phyloP scores from a whole-genome alignment of 1,140 invertebrate species.

The Pararge aegeria region DNA sequence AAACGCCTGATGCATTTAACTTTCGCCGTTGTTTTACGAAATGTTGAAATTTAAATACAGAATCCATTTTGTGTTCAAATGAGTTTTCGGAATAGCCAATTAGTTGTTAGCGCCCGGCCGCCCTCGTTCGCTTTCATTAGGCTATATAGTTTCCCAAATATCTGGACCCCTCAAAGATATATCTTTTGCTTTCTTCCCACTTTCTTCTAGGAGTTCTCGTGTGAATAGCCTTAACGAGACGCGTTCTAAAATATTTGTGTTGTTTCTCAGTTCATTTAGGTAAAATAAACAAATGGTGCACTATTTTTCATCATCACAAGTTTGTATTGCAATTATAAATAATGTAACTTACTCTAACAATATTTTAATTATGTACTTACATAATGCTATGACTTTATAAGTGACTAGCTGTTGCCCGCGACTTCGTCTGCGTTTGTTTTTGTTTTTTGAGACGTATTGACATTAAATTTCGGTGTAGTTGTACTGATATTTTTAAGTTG shows the following conservation, averaged over 20 bases:
- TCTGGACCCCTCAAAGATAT: slow-evolving; percentile 69
- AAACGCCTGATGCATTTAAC: slow-evolving; percentile 68
- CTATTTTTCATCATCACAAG: background rate
- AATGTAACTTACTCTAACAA: too few relatives aligned
- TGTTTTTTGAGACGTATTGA: too few relatives aligned
- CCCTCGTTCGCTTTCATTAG: slow-evolving; percentile 77
- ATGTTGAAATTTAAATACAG: slow-evolving; percentile 78
- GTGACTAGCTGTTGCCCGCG: too few relatives aligned
- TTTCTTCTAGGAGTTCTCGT: slow-evolving; percentile 62
- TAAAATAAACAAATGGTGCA: background rate
- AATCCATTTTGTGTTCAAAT: slow-evolving; percentile 79
- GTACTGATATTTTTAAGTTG: too few relatives aligned
- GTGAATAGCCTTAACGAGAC: slow-evolving; percentile 46
- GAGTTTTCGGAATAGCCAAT: slow-evolving; percentile 79
- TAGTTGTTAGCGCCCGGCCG: slow-evolving; percentile 77
- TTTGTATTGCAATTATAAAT: too few relatives aligned
- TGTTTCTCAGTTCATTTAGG: slow-evolving; percentile 41
- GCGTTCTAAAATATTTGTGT: slow-evolving; percentile 66
- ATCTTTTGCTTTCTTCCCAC: slow-evolving; percentile 66
- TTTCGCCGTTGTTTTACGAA: slow-evolving; percentile 71
- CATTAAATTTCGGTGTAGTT: too few relatives aligned
- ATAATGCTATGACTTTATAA: too few relatives aligned
- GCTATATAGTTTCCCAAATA: slow-evolving; percentile 78
- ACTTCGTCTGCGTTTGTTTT: too few relatives aligned
- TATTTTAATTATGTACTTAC: too few relatives aligned